Base-by-base conservation (phyloP, 2,113 vertebrate species). In the Cottus gobio region DNA sequence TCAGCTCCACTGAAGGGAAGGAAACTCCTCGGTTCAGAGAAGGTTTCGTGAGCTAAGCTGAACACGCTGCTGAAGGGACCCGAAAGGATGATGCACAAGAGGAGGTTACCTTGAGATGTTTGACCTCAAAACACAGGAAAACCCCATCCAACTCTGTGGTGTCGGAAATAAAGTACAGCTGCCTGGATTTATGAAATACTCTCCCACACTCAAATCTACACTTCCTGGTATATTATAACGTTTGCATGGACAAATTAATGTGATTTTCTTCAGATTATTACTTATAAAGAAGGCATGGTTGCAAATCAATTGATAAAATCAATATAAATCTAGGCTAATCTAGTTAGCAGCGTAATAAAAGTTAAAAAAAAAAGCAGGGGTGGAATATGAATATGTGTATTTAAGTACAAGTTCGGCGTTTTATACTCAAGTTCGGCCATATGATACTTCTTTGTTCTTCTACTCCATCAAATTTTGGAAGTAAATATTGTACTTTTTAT, bases 31-130 rank as follows among this genome's bases (percentile, higher is more conserved):
- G 63, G 42, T 73, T 63, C 54, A 71, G 70, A 50, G n/a, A 68
- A 22, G 73, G 79, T 85, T 69, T 76, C 1, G 69, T 73, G 67
- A 84, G 71, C 75, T 26, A 50, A 69, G 71, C 52, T 31, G 57
- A 74, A 82, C 69, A 61, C 34, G 71, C 68, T 52, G 30, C 28
- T 69, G 36, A 82, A 71, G 58, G 67, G 73, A 76, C 60, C 8
- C 2, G 71, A 68, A 52, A 50, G 22, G 74, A 50, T 22, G 30
- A 75, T 31, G 12, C 1, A 62, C 36, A 44, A 20, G 70, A n/a
- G 24, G 42, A 28, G 1, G 6, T 11, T 52, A 50, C 64, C 69
- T 71, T 3, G 13, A 68, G 64, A 64, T 82, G 73, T 78, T 79
- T 86, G 46, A 73, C 48, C 48, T 60, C 48, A 77, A 77, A 79